These are phyloP conservation scores for Psammodynastes pulverulentus DNA, from an alignment of 2,113 vertebrate genomes.

Conservation along the genomic window DNA sequence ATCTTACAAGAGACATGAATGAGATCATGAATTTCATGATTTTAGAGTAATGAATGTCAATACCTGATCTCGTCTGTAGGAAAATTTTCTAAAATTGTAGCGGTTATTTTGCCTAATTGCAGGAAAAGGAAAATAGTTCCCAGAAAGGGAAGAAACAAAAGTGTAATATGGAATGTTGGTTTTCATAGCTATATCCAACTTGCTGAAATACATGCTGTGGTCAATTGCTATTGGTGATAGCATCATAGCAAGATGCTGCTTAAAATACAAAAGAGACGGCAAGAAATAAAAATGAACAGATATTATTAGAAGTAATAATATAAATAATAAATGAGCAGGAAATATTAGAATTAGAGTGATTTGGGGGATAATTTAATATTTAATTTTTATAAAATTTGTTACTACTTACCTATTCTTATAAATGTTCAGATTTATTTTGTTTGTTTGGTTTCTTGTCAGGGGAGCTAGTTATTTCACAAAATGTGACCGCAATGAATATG, in stretches of 20 bases:
- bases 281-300: neutral
- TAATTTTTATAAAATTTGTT: neutral
- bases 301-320: neutral
- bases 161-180: neutral
- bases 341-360: neutral
- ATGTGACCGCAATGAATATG: neutral
- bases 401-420: neutral
- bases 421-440: neutral
- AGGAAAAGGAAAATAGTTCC: neutral
- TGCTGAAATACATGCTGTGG: neutral
- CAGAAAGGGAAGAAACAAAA: neutral
- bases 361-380: neutral
- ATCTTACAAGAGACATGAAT: neutral
- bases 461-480: neutral
- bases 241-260: neutral
- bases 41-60: neutral
- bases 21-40: neutral
- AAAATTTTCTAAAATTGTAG: neutral
- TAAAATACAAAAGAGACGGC: neutral
- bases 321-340: neutral
- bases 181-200: neutral
- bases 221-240: neutral
- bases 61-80: neutral
- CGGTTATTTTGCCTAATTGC: neutral
- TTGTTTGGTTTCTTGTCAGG: neutral